Evolutionary conservation across 2,888 invertebrate genomes (phyloP).

Genomic region (Zelleria hepariella): DNA sequence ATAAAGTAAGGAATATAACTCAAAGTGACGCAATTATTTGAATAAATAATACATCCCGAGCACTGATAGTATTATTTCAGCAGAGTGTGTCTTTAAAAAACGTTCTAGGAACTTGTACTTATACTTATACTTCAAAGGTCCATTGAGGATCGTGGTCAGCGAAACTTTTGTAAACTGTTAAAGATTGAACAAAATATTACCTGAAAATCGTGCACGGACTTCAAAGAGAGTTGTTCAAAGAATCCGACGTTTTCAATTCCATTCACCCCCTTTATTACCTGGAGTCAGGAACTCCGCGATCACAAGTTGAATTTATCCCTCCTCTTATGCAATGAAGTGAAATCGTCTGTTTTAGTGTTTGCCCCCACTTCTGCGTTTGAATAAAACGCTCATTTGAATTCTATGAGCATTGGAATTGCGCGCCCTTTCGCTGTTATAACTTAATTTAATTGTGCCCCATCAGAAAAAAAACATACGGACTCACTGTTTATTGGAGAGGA

Average conservation of each 20-base stretch:
- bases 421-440: slow-evolving; percentile 65
- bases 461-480: slow-evolving; percentile 21
- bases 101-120: too few species aligned
- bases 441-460: slow-evolving; percentile 67
- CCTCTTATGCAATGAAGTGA: slow-evolving; percentile 37
- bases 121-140: not conserved
- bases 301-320: slow-evolving; percentile 32
- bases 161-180: not conserved
- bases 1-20: not conserved
- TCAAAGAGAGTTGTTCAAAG: not conserved
- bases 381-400: slow-evolving; percentile 71
- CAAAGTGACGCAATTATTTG: not conserved
- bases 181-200: slow-evolving; percentile 1
- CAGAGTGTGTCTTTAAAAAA: too few species aligned
- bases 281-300: slow-evolving; percentile 25
- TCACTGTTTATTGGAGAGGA: not conserved
- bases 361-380: slow-evolving; percentile 52
- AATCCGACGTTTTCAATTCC: slow-evolving; percentile 16
- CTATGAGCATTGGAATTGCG: slow-evolving; percentile 68
- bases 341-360: slow-evolving; percentile 57
- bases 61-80: not conserved
- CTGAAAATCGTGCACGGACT: not conserved
- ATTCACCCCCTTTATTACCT: slow-evolving; percentile 17
- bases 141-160: not conserved
- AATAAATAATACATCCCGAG: not conserved